phyloP scores from a whole-genome alignment of 2,113 vertebrate genomes.

The Benthochromis sp. region DNA sequence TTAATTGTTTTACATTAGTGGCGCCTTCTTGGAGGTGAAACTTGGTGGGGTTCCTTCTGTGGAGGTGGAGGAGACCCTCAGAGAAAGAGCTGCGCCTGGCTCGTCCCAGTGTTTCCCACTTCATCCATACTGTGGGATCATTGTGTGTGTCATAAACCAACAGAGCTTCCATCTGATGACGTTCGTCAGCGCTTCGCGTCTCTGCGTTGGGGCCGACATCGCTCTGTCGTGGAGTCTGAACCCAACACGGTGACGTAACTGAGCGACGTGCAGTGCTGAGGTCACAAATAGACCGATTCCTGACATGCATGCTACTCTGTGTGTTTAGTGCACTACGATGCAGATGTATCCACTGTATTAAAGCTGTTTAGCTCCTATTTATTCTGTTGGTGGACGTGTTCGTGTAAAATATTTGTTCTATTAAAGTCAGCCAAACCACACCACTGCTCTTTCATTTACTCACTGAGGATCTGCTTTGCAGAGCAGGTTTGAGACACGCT shows the following conservation, averaged over 20 bases:
- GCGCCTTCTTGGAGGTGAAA: not conserved
- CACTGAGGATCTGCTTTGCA: not conserved
- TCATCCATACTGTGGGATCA: too few relatives aligned
- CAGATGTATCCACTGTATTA: not conserved
- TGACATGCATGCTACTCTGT: not conserved
- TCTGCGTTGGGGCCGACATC: not conserved
- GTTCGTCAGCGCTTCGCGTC: rapidly evolving
- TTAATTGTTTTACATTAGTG: not conserved
- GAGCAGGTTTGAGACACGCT: not conserved
- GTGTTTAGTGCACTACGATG: not conserved
- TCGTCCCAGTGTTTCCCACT: not conserved
- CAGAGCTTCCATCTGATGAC: not conserved
- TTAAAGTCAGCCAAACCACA: not conserved
- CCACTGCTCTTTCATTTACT: not conserved
- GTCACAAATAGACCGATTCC: not conserved
- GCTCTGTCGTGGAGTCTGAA: not conserved
- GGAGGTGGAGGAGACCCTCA: not conserved
- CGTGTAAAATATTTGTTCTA: not conserved
- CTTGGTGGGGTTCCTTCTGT: not conserved
- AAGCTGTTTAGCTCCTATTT: not conserved
- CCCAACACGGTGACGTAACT: not conserved
- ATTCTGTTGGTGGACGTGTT: not conserved
- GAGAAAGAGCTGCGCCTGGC: not conserved
- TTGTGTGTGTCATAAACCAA: not conserved
- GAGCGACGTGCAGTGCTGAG: not conserved